phyloP scores from a whole-genome alignment of 2,797 vertebrate genomes.

The Sebastolobus alascanus region DNA sequence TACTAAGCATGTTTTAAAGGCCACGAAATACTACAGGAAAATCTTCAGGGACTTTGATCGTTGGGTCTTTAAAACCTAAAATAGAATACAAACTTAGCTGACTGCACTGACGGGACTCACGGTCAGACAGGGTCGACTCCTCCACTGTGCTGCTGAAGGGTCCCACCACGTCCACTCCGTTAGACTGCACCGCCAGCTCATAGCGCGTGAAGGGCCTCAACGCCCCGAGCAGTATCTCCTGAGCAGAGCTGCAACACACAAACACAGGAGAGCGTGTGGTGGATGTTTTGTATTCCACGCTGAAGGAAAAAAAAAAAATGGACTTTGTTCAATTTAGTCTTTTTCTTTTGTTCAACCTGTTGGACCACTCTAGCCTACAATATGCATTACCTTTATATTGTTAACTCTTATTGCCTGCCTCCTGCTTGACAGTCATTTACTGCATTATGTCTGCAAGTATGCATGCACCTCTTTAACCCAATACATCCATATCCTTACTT shows the following conservation, averaged over 20 bases:
- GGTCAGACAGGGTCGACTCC: constrained; percentile 92
- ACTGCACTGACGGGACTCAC: constrained; percentile 83
- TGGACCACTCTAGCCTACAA: not conserved
- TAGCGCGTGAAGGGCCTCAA: constrained; percentile 97
- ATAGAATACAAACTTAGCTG: not conserved
- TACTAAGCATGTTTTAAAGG: not conserved
- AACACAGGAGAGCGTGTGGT: constrained; percentile 2
- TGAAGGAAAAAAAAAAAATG: not conserved
- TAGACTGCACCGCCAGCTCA: constrained; percentile 96
- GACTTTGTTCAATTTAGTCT: not conserved
- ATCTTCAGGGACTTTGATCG: not conserved
- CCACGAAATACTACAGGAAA: not conserved
- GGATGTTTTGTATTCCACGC: not conserved
- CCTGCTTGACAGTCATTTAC: not conserved
- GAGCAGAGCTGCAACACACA: constrained; percentile 87
- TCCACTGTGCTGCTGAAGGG: constrained; percentile 94
- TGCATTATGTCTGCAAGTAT: not conserved
- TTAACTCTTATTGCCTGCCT: not conserved
- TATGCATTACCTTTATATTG: not conserved
- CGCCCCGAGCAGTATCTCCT: constrained; percentile 92
- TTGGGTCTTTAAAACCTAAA: not conserved
- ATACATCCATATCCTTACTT: not conserved
- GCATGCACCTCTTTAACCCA: not conserved
- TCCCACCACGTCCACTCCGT: constrained; percentile 89
- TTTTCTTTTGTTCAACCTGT: not conserved